phyloP scores from a whole-genome alignment of 2,888 invertebrate genomes.

The Notocelia uddmanniana region DNA sequence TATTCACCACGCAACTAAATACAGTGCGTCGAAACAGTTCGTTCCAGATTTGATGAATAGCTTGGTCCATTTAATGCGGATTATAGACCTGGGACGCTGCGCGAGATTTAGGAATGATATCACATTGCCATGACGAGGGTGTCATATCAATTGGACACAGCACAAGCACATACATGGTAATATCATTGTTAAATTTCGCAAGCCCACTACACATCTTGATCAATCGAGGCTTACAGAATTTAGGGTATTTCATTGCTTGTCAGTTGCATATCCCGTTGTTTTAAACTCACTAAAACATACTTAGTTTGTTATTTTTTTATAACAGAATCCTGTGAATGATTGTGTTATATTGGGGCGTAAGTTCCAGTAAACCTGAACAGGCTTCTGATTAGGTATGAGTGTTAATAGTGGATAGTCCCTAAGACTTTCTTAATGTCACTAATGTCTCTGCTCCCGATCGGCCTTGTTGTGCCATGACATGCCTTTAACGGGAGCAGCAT shows the following conservation, averaged over 20 bases:
- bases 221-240: neutral
- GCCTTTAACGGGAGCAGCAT: neutral
- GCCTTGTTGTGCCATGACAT: neutral
- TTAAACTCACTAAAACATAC: neutral
- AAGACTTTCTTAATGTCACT: neutral
- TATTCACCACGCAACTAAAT: constrained; percentile 29
- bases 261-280: neutral
- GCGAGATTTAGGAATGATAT: neutral
- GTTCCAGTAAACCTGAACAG: neutral
- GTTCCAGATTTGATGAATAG: constrained; percentile 9
- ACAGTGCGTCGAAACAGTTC: constrained; percentile 9
- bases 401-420: neutral
- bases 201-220: neutral
- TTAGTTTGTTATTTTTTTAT: neutral
- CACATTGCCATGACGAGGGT: neutral
- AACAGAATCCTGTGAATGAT: neutral
- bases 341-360: neutral
- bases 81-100: neutral
- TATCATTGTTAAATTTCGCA: neutral
- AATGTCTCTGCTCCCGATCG: neutral
- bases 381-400: neutral
- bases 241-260: neutral
- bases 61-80: neutral
- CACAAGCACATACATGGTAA: neutral
- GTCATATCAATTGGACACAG: neutral